Base-by-base conservation (phyloP, 2,888 invertebrate genomes). In the Caenorhabditis becei region DNA sequence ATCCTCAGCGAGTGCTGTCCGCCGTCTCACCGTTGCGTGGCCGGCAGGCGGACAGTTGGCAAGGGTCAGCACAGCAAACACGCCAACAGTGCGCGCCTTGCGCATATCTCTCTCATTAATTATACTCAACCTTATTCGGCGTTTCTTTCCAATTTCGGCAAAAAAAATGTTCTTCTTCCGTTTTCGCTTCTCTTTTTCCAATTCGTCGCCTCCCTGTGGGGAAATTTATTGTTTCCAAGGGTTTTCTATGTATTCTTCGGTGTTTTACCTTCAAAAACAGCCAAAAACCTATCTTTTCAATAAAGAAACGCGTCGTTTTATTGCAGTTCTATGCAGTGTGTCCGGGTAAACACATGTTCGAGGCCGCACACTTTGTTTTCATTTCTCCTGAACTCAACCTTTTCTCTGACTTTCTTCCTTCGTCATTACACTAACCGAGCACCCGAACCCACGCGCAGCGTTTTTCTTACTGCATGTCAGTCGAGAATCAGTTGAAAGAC, bases 401-500 rank as follows among this genome's bases (percentile, higher is more conserved):
- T 66, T 41, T 66, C 53, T 66, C 37, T 66, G 3, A 24, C 61
- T 35, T 58, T 56, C 14, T 41, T 14, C 14, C 49, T 47, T 54
- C 51, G n/a, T 61, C 59, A 41, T 75, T 75, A 75, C 75, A 75
- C 75, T 58, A 35, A 49, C 47, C 24, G 35, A 47, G 58, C 66
- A 41, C 41, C 14, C 44, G 49, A 75, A 66, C 66, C 61, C 41
- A 75, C 58, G 37, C 53, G 23, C 56, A 51, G 53, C n/a, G n/a
- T 75, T 66, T 65, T 24, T 53, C 44, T 51, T 26, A 75, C 75
- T 61, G 14, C 44, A 53, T 66, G 75, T 66, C 75, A 75, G 51
- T 75, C 41, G 35, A 53, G 67, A 61, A 75, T 74, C 74, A 56
- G 18, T 37, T 66, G 65, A 74, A 58, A 75, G 59, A 53, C 53